Conservation (phyloP, 2,797 vertebrate species). For the Melanotaenia boesemani region DNA sequence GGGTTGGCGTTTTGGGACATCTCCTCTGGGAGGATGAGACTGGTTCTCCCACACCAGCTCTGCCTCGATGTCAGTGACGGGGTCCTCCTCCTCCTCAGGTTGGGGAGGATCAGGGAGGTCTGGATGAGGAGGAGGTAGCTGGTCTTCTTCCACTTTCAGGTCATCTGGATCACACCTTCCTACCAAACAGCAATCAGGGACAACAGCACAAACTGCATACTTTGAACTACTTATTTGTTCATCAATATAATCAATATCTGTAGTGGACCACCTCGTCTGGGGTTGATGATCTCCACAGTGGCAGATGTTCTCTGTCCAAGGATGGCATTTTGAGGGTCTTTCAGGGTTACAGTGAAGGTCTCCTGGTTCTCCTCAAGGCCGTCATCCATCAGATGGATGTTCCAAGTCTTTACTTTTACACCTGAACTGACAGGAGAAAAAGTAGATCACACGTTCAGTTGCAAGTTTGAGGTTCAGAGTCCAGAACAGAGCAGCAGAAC, state of each 20-base stretch:
- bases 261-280: slow-evolving; percentile 55
- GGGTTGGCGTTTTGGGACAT: slow-evolving; percentile 69
- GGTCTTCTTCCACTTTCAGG: slow-evolving; percentile 46
- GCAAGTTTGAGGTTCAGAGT: too few species aligned
- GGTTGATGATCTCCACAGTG: slow-evolving; percentile 78
- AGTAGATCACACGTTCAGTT: too few species aligned
- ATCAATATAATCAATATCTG: neutral
- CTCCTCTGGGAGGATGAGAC: slow-evolving; percentile 70
- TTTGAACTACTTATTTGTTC: too few species aligned
- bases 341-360: slow-evolving; percentile 76
- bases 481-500: rapidly evolving
- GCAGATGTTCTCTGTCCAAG: slow-evolving; percentile 78
- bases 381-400: slow-evolving; percentile 79
- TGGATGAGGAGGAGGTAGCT: slow-evolving; percentile 19
- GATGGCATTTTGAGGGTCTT: slow-evolving; percentile 74
- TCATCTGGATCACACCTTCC: slow-evolving; percentile 71
- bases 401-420: slow-evolving; percentile 83
- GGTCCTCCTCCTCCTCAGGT: slow-evolving; percentile 37
- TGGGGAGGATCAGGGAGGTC: slow-evolving; percentile 11
- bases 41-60: slow-evolving; percentile 75
- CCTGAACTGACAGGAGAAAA: slow-evolving; percentile 65
- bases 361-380: slow-evolving; percentile 85
- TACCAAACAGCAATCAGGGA: slow-evolving; percentile 39
- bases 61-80: slow-evolving; percentile 60
- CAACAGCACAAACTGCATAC: too few species aligned